Base-by-base conservation (phyloP, 2,113 vertebrate genomes). In the Pteropus alecto region DNA sequence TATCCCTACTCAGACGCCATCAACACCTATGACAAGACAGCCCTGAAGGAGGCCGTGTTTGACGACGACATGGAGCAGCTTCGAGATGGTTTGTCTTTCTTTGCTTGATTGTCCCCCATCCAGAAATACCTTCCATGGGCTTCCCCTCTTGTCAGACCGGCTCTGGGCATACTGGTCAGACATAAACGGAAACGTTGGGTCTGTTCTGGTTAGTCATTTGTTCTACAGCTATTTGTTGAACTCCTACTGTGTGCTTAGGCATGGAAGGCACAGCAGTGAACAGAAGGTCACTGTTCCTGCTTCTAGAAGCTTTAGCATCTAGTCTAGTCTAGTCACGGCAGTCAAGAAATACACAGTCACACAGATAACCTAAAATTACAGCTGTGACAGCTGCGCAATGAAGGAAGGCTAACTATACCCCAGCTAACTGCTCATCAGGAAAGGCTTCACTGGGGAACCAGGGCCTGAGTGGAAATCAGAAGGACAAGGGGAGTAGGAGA, bases 51-150 rank as follows among this genome's bases (percentile, higher is more conserved):
- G 98, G 99, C 99, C 0, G 99, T 99, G 95, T 99, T 99, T 0
- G 99, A 99, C 14, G 99, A 99, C 0, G 99, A 99, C 71, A 99
- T 99, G 99, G 99, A 99, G 97, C 99, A 99, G 98, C 99, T 99
- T 78, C 98, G 99, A 28, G 99, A 99, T 85, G 99, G 99, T 99
- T 98, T 98, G 99, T 98, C 87, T 68, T 38, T 95, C 76, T 22
- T 4, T 79, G 4, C 33, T 89, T 41, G 7, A 12, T 35, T 14
- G 30, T 48, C 5, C 11, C 4, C 35, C 4, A 10, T 26, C 41
- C 24, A 7, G 1, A 78, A 35, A 2, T 24, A 14, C 58, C 43
- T 60, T 5, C 43, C 10, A 2, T 13, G 3, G 33, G 16, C 46
- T 76, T 30, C 13, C 68, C 28, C 21, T 71, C 65, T n/a, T 15